Conservation (phyloP, 2,113 vertebrate genomes). For the Pantherophis guttatus region DNA sequence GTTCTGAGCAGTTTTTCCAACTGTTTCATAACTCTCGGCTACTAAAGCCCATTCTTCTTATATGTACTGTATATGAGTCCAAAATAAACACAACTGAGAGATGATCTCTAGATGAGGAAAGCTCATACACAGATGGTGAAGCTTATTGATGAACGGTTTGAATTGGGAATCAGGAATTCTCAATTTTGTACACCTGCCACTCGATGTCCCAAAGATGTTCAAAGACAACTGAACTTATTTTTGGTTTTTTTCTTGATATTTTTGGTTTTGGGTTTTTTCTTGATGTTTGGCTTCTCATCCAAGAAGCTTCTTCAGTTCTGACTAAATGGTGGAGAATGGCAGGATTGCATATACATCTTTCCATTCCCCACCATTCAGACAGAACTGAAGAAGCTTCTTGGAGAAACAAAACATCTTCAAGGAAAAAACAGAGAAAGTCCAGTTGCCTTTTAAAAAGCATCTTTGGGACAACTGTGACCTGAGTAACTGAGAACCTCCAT, state of each 20-base stretch:
- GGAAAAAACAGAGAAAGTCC: background rate
- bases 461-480: background rate
- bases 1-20: background rate
- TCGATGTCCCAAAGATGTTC: background rate
- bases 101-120: background rate
- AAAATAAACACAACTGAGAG: background rate
- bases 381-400: background rate
- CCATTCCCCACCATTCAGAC: background rate
- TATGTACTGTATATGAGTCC: background rate
- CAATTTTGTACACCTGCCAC: background rate
- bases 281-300: background rate
- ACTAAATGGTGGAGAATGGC: background rate
- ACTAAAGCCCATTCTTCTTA: background rate
- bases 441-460: background rate
- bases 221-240: background rate
- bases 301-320: background rate
- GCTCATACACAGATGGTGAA: background rate
- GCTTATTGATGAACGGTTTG: background rate
- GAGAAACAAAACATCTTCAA: background rate
- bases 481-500: background rate
- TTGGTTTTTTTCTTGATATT: background rate
- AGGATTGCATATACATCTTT: background rate
- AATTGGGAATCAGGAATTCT: background rate
- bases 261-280: background rate
- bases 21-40: background rate